A percentile compares a stretch with the other conserved stretches of the same genome.
Conservation (phyloP, 2,888 invertebrate species). For the Drosophila vallismaia region DNA sequence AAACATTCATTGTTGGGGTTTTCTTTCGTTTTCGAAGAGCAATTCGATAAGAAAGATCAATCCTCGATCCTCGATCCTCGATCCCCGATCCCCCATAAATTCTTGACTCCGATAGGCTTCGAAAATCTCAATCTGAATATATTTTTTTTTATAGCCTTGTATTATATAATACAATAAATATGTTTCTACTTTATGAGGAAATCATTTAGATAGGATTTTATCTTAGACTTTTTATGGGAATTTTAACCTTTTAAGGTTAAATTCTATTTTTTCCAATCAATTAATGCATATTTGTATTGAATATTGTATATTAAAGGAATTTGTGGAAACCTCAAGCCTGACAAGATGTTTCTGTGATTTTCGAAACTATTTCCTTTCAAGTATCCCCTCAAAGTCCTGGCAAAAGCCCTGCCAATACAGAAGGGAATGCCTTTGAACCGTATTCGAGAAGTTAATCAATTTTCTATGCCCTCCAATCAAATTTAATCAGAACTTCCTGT, state of each 20-base stretch:
- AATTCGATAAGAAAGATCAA: conserved; percentile 31
- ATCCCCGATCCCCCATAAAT: conserved; percentile 25
- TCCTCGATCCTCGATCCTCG: too few relatives aligned
- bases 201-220: conserved; percentile 6
- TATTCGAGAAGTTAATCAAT: not conserved
- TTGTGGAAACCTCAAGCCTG: too few relatives aligned
- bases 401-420: not conserved
- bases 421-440: not conserved
- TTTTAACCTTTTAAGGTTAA: not conserved
- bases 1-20: conserved; percentile 13
- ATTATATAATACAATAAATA: conserved; percentile 8
- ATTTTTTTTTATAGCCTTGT: not conserved
- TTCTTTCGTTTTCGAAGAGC: too few relatives aligned
- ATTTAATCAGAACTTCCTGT: conserved; percentile 30
- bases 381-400: not conserved
- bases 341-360: not conserved
- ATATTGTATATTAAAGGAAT: too few relatives aligned
- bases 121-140: not conserved
- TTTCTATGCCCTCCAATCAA: conserved; percentile 1
- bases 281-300: too few relatives aligned
- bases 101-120: conserved; percentile 9
- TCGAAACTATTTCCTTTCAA: not conserved
- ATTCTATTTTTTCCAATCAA: too few relatives aligned
- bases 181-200: not conserved
- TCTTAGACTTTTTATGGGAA: conserved; percentile 1